Percentiles rank a stretch among this genome's conserved stretches.
Evolutionary conservation across 2,888 invertebrate species (phyloP).

Genomic region (Agonopterix alstromeriana): DNA sequence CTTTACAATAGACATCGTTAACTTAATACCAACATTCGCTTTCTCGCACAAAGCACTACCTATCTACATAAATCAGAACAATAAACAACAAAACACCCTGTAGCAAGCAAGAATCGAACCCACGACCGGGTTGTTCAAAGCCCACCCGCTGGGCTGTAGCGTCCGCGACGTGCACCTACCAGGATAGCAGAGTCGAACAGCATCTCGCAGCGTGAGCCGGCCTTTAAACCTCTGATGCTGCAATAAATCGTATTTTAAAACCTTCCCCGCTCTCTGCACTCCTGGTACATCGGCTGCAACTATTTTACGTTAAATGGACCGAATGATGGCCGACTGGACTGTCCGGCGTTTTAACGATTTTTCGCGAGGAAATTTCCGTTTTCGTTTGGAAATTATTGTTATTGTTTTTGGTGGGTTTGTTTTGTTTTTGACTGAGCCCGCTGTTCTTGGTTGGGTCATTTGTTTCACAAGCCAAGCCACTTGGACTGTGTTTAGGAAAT

Average conservation of each 20-base stretch:
- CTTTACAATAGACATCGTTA: not conserved
- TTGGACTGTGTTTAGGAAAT: no score
- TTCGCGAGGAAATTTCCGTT: conserved; percentile 55
- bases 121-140: conserved; percentile 30
- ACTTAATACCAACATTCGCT: not conserved
- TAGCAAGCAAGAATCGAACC: conserved; percentile 23
- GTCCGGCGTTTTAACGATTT: conserved; percentile 53
- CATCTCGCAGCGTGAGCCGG: conserved; percentile 28
- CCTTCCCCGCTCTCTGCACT: conserved; percentile 25
- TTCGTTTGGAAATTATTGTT: conserved; percentile 54
- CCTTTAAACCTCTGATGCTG: conserved; percentile 36
- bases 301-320: conserved; percentile 72
- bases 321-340: conserved; percentile 52
- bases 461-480: no score
- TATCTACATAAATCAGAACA: conserved; percentile 2
- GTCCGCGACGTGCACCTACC: conserved; percentile 40
- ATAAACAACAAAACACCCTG: conserved; percentile 1
- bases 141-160: conserved; percentile 35
- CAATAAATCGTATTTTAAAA: conserved; percentile 56
- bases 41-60: not conserved
- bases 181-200: conserved; percentile 22
- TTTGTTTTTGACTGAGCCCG: no score
- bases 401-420: conserved; percentile 33
- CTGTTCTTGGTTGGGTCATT: no score
- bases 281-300: conserved; percentile 33